These are phyloP conservation scores for Achlya flavicornis DNA, from an alignment of 2,888 invertebrate species.

Conservation along the genomic window DNA sequence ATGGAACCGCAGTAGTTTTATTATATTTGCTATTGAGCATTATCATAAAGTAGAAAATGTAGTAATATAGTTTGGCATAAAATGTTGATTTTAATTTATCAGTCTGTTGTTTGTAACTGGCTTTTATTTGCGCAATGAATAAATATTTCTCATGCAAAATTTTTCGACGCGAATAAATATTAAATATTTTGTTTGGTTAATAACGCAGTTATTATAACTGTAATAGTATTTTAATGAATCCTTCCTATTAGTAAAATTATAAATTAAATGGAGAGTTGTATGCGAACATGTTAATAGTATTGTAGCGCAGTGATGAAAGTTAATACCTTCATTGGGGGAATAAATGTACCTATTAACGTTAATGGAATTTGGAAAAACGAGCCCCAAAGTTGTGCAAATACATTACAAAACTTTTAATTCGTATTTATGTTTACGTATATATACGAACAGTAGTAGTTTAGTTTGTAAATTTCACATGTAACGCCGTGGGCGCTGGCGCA, in stretches of 20 bases:
- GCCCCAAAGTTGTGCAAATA: constrained; percentile 3
- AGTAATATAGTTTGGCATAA: no score
- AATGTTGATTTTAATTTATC: no score
- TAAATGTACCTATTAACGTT: constrained; percentile 17
- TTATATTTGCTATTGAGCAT: no score
- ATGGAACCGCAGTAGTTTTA: no score
- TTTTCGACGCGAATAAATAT: not conserved
- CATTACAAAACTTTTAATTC: constrained; percentile 12
- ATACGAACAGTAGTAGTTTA: constrained; percentile 46
- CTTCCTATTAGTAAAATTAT: not conserved
- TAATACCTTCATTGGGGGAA: constrained; percentile 2
- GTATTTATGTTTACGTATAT: constrained; percentile 21
- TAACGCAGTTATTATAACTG: no score
- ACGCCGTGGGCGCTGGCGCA: constrained; percentile 55
- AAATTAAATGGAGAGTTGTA: no score
- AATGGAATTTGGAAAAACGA: constrained; percentile 9
- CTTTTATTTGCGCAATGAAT: not conserved
- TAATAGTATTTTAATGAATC: no score
- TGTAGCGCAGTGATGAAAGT: not conserved
- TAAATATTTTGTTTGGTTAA: not conserved
- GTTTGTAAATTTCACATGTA: constrained; percentile 54
- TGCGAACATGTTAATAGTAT: not conserved
- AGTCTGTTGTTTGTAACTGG: not conserved
- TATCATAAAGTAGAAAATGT: no score
- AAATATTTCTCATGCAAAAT: not conserved